A percentile compares a stretch with the other conserved stretches of the same genome.
Evolutionary conservation across 2,888 invertebrate species (phyloP).

Genomic region (Cordilura impudica): DNA sequence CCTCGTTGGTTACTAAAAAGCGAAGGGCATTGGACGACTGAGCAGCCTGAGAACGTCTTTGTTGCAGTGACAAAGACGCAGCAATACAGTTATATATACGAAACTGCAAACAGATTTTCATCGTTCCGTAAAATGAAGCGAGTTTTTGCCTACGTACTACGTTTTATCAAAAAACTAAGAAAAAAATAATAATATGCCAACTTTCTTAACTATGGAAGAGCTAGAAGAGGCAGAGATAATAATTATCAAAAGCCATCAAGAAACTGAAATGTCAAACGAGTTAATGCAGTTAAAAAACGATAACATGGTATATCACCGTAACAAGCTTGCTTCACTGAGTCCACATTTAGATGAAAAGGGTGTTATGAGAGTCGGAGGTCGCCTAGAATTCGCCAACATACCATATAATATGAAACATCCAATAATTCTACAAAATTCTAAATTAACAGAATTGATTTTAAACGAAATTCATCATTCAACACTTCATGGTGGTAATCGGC

Average conservation of each 20-base stretch:
- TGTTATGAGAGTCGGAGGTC: conserved; percentile 30
- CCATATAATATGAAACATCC: conserved; percentile 4
- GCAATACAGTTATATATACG: background rate
- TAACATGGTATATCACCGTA: background rate
- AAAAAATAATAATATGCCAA: background rate
- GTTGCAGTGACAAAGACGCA: background rate
- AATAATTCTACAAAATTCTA: conserved; percentile 26
- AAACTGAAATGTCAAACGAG: background rate
- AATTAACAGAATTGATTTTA: background rate
- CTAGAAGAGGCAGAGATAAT: background rate
- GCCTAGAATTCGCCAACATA: conserved; percentile 7
- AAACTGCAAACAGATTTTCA: background rate
- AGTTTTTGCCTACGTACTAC: background rate
- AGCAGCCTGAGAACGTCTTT: no score
- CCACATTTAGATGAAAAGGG: background rate
- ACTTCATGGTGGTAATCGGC: conserved; percentile 14
- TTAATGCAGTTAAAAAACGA: background rate
- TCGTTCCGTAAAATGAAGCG: background rate
- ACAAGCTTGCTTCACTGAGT: background rate
- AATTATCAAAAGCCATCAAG: background rate
- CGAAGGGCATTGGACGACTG: background rate
- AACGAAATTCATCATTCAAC: background rate
- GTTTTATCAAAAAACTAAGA: background rate
- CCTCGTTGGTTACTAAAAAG: background rate
- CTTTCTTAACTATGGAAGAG: background rate